These are phyloP conservation scores for Auanema freiburgensis DNA, from an alignment of 2,888 invertebrate species.

Conservation along the genomic window DNA sequence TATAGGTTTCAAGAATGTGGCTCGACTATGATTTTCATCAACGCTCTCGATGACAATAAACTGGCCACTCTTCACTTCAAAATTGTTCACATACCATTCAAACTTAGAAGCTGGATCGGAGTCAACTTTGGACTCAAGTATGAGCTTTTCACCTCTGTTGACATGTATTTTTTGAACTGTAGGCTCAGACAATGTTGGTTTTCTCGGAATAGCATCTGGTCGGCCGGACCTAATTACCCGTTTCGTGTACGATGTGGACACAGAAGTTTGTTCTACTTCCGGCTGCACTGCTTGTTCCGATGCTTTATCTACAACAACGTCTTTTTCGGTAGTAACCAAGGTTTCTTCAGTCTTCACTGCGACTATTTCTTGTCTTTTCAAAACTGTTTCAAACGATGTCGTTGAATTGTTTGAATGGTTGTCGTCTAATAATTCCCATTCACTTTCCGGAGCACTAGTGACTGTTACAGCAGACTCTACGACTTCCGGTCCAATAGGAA, in stretches of 20 bases:
- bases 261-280: conserved; percentile 17
- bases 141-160: conserved; percentile 28
- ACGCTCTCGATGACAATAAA: conserved; percentile 26
- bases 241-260: conserved; percentile 11
- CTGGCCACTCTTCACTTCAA: conserved; percentile 41
- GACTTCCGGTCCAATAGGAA: conserved; percentile 30
- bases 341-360: conserved; percentile 18
- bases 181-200: conserved; percentile 22
- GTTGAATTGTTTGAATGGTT: conserved; percentile 19
- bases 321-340: conserved; percentile 27
- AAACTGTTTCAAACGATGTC: conserved; percentile 42
- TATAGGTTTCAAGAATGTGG: conserved; percentile 58
- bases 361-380: conserved; percentile 22
- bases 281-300: conserved; percentile 4
- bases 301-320: conserved; percentile 10
- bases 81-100: conserved; percentile 52
- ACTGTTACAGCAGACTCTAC: conserved; percentile 45
- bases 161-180: conserved; percentile 37
- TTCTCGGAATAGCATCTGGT: conserved; percentile 25
- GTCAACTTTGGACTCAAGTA: conserved; percentile 38
- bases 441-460: conserved; percentile 29
- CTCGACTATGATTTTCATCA: conserved; percentile 30
- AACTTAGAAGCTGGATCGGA: conserved; percentile 44
- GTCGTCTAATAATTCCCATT: conserved; percentile 20
- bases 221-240: conserved; percentile 7